Evolutionary conservation across 2,797 vertebrate species (phyloP), one percentile per base, ranked within the genome.

Genomic region (Sylvilagus floridanus): DNA sequence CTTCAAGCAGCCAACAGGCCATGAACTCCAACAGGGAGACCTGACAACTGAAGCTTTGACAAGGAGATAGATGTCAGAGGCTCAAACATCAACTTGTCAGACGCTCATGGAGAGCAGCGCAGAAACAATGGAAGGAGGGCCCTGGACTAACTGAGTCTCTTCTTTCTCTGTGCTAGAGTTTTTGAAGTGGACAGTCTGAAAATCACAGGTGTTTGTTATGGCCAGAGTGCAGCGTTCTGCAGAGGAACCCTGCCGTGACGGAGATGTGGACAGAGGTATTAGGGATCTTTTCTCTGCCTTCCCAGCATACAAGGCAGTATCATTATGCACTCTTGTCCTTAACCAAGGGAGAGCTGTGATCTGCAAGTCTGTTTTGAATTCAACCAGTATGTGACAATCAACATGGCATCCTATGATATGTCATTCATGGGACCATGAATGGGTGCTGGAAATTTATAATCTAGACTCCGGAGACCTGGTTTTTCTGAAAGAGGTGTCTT

Each of bases 61-160:
- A 90, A 88, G 32, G 77, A 69, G 37, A 8, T 35, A 54, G 7
- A 52, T 52, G 19, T 37, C 37, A 68, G 28, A 73, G 7, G 9
- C 52, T 84, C 35, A 89, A 42, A 84, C 14, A 22, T 22, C 82
- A 88, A 21, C 22, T 47, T 14, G n/a, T 62, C 50, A 60, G 65
- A 37, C n/a, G 17, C 13, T 76, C n/a, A 19, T 35, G 69, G 16
- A 65, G 24, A 77, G 17, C 9, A 42, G 14, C 35, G 19, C 30
- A 60, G 14, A 79, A 32, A 32, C n/a, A 68, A 66, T 69, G 12
- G 52, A 62, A 79, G 26, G 12, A 84, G 54, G 30, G 35, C 16
- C 66, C 1, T 17, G 13, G 37, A 78, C 0, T 71, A 14, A 19
- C 0, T 0, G 9, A 52, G 4, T 42, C 12, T n/a, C 24, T 68